Percentiles rank a stretch among this genome's conserved stretches.
Conservation (phyloP, 2,888 invertebrate species). For the Scrobipalpa atriplicella region DNA sequence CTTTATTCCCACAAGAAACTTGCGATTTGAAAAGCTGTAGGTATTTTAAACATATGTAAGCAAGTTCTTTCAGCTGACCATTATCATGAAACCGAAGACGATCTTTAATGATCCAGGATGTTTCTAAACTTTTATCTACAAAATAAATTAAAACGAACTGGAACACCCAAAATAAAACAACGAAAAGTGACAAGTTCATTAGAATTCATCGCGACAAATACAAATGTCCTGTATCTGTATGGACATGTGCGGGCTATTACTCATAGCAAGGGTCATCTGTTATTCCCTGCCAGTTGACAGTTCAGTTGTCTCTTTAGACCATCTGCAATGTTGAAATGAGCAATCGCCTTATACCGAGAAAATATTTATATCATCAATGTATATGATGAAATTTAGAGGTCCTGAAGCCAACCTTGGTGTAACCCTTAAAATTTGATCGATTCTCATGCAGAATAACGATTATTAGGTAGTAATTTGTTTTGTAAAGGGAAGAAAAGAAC, state of each 20-base stretch:
- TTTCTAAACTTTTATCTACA: not conserved
- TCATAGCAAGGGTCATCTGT: constrained; percentile 6
- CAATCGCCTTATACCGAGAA: not conserved
- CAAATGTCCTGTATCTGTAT: constrained; percentile 2
- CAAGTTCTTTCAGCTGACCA: too few species aligned
- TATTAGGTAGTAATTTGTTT: too few species aligned
- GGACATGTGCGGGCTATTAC: constrained; percentile 12
- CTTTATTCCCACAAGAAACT: too few species aligned
- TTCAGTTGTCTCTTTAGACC: constrained; percentile 1
- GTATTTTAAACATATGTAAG: too few species aligned
- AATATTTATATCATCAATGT: not conserved
- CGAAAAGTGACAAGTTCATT: constrained; percentile 2
- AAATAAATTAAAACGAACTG: too few species aligned
- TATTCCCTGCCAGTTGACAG: not conserved
- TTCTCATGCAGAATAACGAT: too few species aligned
- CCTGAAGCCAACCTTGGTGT: not conserved
- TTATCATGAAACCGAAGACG: too few species aligned
- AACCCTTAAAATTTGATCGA: too few species aligned
- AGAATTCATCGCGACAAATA: not conserved
- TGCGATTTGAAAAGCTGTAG: too few species aligned
- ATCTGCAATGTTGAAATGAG: not conserved
- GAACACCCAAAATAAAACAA: constrained; percentile 1
- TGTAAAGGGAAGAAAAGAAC: too few species aligned
- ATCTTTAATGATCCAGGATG: too few species aligned
- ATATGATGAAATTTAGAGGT: not conserved